A percentile compares a stretch with the other conserved stretches of the same genome.
These are phyloP conservation scores for Drosophila suboccidentalis DNA, from an alignment of 2,888 invertebrate genomes.

Conservation along the genomic window DNA sequence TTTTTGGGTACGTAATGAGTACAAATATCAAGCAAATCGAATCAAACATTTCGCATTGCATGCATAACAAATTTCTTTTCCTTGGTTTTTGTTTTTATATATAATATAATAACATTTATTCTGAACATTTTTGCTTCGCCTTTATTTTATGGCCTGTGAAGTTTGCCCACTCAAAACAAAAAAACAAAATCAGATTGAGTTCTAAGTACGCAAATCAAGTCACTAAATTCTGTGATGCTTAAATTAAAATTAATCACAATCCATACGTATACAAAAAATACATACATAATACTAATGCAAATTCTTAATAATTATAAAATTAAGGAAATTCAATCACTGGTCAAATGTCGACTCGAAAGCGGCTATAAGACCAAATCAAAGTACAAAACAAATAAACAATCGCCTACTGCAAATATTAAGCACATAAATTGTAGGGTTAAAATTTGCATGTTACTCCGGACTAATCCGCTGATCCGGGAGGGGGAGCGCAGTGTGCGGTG, in stretches of 20 bases:
- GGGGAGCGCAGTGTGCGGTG: conserved; percentile 22
- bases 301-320: conserved; percentile 60
- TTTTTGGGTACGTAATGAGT: conserved; percentile 70
- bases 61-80: conserved; percentile 67
- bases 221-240: conserved; percentile 49
- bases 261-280: conserved; percentile 56
- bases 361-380: conserved; percentile 37
- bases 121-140: conserved; percentile 47
- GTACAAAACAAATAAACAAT: conserved; percentile 16
- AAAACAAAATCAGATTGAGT: conserved; percentile 35
- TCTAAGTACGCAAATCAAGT: conserved; percentile 45
- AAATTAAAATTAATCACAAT: conserved; percentile 78
- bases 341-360: conserved; percentile 19
- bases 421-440: conserved; percentile 29
- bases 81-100: conserved; percentile 43
- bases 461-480: conserved; percentile 22
- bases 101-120: conserved; percentile 78
- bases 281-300: conserved; percentile 60
- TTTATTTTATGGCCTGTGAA: conserved; percentile 47
- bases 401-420: conserved; percentile 47
- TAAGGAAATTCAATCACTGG: conserved; percentile 60
- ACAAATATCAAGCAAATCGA: conserved; percentile 77
- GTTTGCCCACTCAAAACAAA: conserved; percentile 26
- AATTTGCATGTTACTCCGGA: conserved; percentile 4
- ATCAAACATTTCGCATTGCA: conserved; percentile 76